These are phyloP conservation scores for Ferrisia virgata DNA, from an alignment of 2,888 invertebrate genomes.

Conservation along the genomic window DNA sequence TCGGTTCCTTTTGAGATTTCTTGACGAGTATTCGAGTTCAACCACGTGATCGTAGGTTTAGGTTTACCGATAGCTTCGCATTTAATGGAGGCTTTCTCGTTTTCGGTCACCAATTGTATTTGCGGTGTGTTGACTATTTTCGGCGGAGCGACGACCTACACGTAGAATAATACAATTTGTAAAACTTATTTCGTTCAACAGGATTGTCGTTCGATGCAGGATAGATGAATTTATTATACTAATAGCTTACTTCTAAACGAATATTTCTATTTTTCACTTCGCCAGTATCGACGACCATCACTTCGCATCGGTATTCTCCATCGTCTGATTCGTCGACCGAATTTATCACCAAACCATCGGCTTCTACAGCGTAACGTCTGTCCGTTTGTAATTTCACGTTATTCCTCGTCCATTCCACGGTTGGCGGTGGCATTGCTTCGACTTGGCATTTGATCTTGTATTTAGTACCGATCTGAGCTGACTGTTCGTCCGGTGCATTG, in stretches of 20 bases:
- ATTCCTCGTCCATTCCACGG: constrained; percentile 82
- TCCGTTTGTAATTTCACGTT: constrained; percentile 67
- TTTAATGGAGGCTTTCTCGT: constrained; percentile 69
- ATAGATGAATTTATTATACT: too few species aligned
- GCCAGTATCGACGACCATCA: constrained; percentile 74
- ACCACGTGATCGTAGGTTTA: constrained; percentile 78
- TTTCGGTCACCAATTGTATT: constrained; percentile 64
- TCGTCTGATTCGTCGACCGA: constrained; percentile 78
- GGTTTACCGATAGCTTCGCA: constrained; percentile 84
- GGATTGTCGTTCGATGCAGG: too few species aligned
- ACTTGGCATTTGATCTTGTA: constrained; percentile 80
- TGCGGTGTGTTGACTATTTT: constrained; percentile 55
- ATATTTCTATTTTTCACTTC: constrained; percentile 74
- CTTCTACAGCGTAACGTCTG: constrained; percentile 69
- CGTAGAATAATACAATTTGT: background rate
- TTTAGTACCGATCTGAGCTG: constrained; percentile 67
- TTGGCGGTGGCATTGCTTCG: constrained; percentile 76
- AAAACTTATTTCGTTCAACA: background rate
- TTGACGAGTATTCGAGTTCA: constrained; percentile 69
- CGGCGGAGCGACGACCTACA: constrained; percentile 71
- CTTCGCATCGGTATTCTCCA: constrained; percentile 80
- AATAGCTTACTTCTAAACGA: constrained; percentile 66
- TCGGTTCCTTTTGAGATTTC: constrained; percentile 55
- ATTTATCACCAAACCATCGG: constrained; percentile 73
- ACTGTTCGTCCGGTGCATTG: constrained; percentile 80